Evolutionary conservation across 92 coral and sea anemone genomes (phyloP).

Genomic region (Epizoanthus illoricatus): DNA sequence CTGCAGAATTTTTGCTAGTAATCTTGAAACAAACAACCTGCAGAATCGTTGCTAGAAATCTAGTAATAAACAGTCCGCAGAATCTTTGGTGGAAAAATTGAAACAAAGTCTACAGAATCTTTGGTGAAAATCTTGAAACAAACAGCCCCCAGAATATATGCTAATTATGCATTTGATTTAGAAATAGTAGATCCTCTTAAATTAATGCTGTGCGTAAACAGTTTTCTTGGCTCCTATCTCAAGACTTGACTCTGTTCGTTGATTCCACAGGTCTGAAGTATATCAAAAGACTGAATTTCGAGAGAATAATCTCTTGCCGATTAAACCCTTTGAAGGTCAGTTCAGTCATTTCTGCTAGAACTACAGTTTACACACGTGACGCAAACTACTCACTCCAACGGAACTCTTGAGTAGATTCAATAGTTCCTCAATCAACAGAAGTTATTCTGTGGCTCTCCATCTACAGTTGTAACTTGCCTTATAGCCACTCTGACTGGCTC

Average conservation of each 20-base stretch:
- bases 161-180: too few species aligned
- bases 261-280: constrained; percentile 73
- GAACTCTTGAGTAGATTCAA: not conserved
- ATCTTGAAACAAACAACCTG: too few species aligned
- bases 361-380: too few species aligned
- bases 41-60: too few species aligned
- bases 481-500: not conserved
- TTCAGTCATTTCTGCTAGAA: not conserved
- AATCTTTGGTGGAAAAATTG: too few species aligned
- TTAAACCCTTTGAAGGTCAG: constrained; percentile 91
- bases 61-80: too few species aligned
- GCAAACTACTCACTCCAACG: not conserved
- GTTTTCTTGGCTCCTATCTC: not conserved
- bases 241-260: not conserved
- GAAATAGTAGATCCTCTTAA: too few species aligned
- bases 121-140: too few species aligned
- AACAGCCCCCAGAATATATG: too few species aligned
- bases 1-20: too few species aligned
- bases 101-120: too few species aligned
- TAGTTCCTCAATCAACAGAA: too few species aligned
- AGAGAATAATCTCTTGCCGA: constrained; percentile 80
- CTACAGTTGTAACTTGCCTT: not conserved
- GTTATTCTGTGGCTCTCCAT: not conserved
- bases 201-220: not conserved
- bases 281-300: constrained; percentile 79